Evolutionary conservation across 1,140 invertebrate genomes (phyloP).

Genomic region (Diorhabda elongata): DNA sequence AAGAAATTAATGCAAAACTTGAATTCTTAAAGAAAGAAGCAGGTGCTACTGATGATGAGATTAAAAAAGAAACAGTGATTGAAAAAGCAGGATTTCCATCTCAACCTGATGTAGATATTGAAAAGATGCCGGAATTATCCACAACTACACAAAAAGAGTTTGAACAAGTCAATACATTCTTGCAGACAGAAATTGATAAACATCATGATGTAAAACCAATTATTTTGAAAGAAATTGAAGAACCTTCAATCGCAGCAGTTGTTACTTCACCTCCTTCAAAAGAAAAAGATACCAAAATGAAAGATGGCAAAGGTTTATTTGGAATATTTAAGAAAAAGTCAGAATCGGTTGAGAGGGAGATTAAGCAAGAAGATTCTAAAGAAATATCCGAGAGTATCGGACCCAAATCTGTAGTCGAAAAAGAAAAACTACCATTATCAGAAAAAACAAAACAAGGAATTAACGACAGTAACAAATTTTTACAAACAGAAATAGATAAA

Average conservation of each 20-base stretch:
- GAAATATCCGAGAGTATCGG: no score
- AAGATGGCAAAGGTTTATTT: not conserved
- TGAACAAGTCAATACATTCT: constrained; percentile 16
- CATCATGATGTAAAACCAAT: constrained; percentile 28
- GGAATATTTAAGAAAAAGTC: constrained; percentile 7
- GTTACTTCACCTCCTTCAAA: not conserved
- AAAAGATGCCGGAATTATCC: not conserved
- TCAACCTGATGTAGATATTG: not conserved
- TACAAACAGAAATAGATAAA: constrained; percentile 18
- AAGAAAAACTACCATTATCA: not conserved
- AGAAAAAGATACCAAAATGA: not conserved
- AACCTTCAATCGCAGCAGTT: not conserved
- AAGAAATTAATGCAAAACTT: constrained; percentile 9
- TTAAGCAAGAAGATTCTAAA: not conserved
- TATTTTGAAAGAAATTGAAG: not conserved
- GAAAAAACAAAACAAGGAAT: constrained; percentile 9
- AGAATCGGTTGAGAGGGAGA: constrained; percentile 12
- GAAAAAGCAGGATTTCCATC: not conserved
- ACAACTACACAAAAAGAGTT: not conserved
- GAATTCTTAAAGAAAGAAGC: constrained; percentile 16
- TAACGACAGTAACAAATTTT: constrained; percentile 13
- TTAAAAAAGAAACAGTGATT: not conserved
- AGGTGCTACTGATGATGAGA: not conserved
- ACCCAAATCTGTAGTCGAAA: not conserved
- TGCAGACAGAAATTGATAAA: constrained; percentile 28